These are phyloP conservation scores for Perognathus longimembris DNA, from an alignment of 2,113 vertebrate genomes.

Conservation along the genomic window DNA sequence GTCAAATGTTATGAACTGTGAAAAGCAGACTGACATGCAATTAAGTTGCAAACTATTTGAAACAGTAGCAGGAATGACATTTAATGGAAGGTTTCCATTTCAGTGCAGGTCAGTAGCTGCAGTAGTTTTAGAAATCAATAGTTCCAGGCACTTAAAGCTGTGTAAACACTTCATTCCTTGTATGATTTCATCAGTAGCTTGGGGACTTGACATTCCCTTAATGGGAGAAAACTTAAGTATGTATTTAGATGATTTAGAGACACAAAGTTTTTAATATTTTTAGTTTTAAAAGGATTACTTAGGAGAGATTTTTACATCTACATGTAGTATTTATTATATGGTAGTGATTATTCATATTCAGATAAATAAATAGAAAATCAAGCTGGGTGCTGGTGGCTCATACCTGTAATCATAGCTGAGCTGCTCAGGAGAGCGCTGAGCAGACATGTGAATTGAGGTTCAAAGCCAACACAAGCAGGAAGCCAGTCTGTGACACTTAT, in stretches of 20 bases:
- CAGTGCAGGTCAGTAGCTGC: conserved; percentile 64
- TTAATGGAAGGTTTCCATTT: conserved; percentile 76
- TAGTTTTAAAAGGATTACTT: conserved; percentile 78
- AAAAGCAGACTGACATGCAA: conserved; percentile 78
- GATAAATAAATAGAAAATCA: conserved; percentile 73
- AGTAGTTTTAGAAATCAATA: conserved; percentile 55
- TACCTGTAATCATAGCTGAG: not conserved
- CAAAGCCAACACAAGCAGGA: not conserved
- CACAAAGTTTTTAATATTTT: conserved; percentile 66
- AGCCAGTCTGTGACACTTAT: too few species aligned
- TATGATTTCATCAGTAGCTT: conserved; percentile 73
- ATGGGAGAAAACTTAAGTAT: conserved; percentile 74
- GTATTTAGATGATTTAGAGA: conserved; percentile 68
- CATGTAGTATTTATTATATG: conserved; percentile 75
- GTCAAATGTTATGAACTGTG: conserved; percentile 74
- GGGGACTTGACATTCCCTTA: conserved; percentile 73
- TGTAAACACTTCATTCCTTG: conserved; percentile 60
- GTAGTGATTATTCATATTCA: conserved; percentile 69
- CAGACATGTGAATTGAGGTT: not conserved
- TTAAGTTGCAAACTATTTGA: conserved; percentile 71
- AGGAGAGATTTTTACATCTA: conserved; percentile 66
- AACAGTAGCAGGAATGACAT: conserved; percentile 74
- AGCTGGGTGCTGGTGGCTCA: not conserved
- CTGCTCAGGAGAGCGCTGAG: not conserved
- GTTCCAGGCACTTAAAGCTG: conserved; percentile 66